These are phyloP conservation scores for Columba guinea DNA, from an alignment of 2,797 vertebrate genomes.

Conservation along the genomic window DNA sequence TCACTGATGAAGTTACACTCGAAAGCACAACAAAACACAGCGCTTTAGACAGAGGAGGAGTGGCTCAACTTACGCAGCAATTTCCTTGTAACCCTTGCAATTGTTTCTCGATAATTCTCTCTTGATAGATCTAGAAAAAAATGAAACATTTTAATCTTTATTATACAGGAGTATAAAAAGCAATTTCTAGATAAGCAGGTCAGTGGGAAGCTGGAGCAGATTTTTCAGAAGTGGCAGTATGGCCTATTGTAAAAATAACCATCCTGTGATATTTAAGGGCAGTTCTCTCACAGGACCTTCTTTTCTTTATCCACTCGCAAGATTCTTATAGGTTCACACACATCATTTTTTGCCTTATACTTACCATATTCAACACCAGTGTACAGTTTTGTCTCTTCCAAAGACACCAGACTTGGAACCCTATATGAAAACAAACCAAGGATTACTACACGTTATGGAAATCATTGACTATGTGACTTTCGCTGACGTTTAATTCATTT, in stretches of 20 bases:
- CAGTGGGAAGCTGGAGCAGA: neutral
- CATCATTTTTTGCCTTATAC: slow-evolving; percentile 32
- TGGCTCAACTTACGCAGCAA: slow-evolving; percentile 88
- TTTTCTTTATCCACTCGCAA: neutral
- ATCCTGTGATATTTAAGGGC: neutral
- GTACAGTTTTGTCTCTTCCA: slow-evolving; percentile 90
- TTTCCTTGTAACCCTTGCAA: slow-evolving; percentile 88
- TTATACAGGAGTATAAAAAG: neutral
- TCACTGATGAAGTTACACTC: neutral
- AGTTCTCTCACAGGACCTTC: neutral
- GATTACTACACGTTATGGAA: neutral
- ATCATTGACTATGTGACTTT: neutral
- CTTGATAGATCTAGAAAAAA: slow-evolving; percentile 83
- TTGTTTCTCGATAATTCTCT: slow-evolving; percentile 91
- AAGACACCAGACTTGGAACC: slow-evolving; percentile 90
- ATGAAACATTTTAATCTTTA: neutral
- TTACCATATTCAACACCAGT: slow-evolving; percentile 91
- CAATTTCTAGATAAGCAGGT: neutral
- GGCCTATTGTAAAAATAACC: neutral
- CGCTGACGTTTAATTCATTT: neutral
- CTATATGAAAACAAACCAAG: slow-evolving; percentile 75
- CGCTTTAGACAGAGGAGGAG: neutral
- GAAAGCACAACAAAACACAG: neutral
- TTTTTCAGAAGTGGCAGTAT: neutral
- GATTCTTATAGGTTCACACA: neutral